Conservation (phyloP, 2,797 vertebrate genomes). For the Sylvia borin region DNA sequence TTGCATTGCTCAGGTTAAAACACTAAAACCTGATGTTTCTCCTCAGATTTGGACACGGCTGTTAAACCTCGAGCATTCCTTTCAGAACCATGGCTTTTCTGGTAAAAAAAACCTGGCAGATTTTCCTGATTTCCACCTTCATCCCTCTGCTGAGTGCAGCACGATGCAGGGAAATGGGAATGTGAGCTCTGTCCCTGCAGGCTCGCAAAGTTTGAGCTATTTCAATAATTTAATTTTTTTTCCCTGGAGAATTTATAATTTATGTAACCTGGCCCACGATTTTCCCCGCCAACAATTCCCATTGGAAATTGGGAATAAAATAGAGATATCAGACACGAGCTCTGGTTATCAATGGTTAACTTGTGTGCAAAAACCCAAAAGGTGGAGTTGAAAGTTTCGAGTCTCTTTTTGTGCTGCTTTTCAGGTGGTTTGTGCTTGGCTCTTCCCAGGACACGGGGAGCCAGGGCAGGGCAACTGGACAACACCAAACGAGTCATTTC, state of each 20-base stretch:
- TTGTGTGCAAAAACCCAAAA: background rate
- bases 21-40: background rate
- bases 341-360: background rate
- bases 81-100: background rate
- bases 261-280: background rate
- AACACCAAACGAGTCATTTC: background rate
- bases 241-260: background rate
- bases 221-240: background rate
- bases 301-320: background rate
- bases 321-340: fast-evolving
- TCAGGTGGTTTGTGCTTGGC: background rate
- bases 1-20: background rate
- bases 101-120: background rate
- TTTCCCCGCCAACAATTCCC: background rate
- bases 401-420: background rate
- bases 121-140: background rate
- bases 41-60: background rate
- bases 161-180: background rate
- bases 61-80: background rate
- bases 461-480: background rate
- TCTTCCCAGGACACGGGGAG: background rate
- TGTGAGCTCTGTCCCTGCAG: background rate
- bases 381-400: background rate
- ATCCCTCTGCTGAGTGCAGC: background rate
- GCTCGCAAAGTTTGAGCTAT: background rate